These are phyloP conservation scores for Drosophila formosana DNA, from an alignment of 2,888 invertebrate species.

Conservation along the genomic window DNA sequence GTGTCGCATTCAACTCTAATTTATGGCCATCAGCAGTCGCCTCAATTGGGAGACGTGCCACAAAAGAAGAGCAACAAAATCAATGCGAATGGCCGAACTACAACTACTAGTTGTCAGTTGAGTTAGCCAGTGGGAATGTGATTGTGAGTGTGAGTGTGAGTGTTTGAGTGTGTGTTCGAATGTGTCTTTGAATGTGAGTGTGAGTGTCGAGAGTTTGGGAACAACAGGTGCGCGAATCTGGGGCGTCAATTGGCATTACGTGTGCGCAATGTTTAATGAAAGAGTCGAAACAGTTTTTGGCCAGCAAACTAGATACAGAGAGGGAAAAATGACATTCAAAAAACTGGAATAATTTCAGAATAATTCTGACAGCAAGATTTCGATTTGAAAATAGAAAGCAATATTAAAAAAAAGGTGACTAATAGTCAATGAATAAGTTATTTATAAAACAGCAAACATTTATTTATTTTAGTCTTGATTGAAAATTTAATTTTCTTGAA, in stretches of 20 bases:
- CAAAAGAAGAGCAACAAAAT: slow-evolving; percentile 13
- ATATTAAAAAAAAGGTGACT: too few relatives aligned
- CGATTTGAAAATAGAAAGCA: too few relatives aligned
- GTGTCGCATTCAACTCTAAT: slow-evolving; percentile 9
- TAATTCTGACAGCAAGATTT: too few relatives aligned
- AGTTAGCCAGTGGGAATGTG: background rate
- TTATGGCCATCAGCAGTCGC: slow-evolving; percentile 21
- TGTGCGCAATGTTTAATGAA: slow-evolving; percentile 70
- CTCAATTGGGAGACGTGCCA: slow-evolving; percentile 15
- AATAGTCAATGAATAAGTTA: too few relatives aligned
- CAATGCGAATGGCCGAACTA: slow-evolving; percentile 27
- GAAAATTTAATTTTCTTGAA: too few relatives aligned
- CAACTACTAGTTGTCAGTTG: slow-evolving; percentile 2
- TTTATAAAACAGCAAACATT: too few relatives aligned
- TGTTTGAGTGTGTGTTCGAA: background rate
- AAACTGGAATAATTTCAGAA: too few relatives aligned
- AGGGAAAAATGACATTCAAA: too few relatives aligned
- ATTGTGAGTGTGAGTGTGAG: background rate
- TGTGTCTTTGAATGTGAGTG: too few relatives aligned
- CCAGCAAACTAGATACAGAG: slow-evolving; percentile 2
- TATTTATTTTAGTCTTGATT: too few relatives aligned
- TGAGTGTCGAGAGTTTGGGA: background rate
- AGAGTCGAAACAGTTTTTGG: background rate
- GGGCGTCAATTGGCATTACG: slow-evolving; percentile 76
- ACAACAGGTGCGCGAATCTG: slow-evolving; percentile 77